phyloP scores from a whole-genome alignment of 1,140 invertebrate species.

The Pogonus chalceus region DNA sequence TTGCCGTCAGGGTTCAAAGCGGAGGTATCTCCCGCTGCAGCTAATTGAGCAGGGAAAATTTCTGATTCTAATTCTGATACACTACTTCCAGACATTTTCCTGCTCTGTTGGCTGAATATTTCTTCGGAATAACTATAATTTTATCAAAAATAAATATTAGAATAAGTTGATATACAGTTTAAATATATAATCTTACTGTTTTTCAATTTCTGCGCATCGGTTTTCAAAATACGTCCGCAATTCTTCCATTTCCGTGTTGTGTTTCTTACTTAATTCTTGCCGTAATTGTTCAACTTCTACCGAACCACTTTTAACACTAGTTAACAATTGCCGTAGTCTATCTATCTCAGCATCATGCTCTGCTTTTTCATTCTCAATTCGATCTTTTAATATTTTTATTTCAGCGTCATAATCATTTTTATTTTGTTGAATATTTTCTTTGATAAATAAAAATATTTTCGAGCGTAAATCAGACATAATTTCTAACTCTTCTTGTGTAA shows the following conservation, averaged over 20 bases:
- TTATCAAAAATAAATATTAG: conserved; percentile 6
- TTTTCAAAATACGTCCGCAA: conserved; percentile 65
- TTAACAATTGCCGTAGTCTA: conserved; percentile 35
- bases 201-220: conserved; percentile 64
- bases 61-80: conserved; percentile 26
- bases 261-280: conserved; percentile 47
- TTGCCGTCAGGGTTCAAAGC: conserved; percentile 18
- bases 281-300: conserved; percentile 41
- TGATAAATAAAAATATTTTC: conserved; percentile 27
- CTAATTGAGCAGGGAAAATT: conserved; percentile 3
- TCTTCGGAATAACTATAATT: conserved; percentile 52
- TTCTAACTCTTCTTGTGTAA: not conserved
- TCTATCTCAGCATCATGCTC: conserved; percentile 36
- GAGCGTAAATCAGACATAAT: not conserved
- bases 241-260: conserved; percentile 65
- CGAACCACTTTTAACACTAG: conserved; percentile 40
- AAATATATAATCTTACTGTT: conserved; percentile 43
- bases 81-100: conserved; percentile 41
- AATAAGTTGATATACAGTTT: too few species aligned
- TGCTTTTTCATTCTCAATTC: conserved; percentile 31
- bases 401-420: conserved; percentile 17
- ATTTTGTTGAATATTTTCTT: not conserved
- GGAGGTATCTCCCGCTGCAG: conserved; percentile 13
- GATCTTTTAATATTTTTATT: conserved; percentile 26
- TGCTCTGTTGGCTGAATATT: conserved; percentile 56